Evolutionary conservation across 2,113 vertebrate genomes (phyloP), one percentile per base, ranked within the genome.

Genomic region (Amphiprion ocellaris): DNA sequence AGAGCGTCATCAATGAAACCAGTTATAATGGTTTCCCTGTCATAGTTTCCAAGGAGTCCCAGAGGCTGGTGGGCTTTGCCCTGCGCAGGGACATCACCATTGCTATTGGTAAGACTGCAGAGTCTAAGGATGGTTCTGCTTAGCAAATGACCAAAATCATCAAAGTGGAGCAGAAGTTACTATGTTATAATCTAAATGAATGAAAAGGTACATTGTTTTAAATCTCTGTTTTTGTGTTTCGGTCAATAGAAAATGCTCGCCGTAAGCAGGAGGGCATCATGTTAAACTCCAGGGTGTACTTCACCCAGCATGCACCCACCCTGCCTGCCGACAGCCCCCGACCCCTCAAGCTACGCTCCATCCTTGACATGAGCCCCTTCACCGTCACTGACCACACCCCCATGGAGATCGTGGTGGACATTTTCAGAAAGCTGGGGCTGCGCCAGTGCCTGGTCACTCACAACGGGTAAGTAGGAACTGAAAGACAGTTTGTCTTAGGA

Each of bases 341-440:
- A 2, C 98, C 98, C 4, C 85, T 99, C 88, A 99, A 99, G 70
- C 96, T 99, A 10, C 95, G 98, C 91, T 97, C 96, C 93, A 99
- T 99, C 83, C 96, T 99, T 63, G 98, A 99, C 87, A 99, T 99
- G 97, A 99, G 98, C 89, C 98, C 98, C 59, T 99, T 99, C 91
- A 99, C 98, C 3, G 97, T 99, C 91, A 99, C 98, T 1, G 98
- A 99, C 93, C 98, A 99, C 92, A 99, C 98, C 0, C 98, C 98
- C 24, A 99, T 99, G 98, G 98, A 99, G 94, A 99, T 99, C 10
- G 98, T 99, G 92, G 98, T 99, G 92, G 98, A 99, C 91, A 99
- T 99, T 89, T 99, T 99, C 94, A 95, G 98, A 21, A 99, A 99
- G 90, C 92, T 99, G 83, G 98, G 98, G 6, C 96, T 99, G 91